Evolutionary conservation across 2,113 vertebrate species (phyloP).

Genomic region (Merops nubicus): DNA sequence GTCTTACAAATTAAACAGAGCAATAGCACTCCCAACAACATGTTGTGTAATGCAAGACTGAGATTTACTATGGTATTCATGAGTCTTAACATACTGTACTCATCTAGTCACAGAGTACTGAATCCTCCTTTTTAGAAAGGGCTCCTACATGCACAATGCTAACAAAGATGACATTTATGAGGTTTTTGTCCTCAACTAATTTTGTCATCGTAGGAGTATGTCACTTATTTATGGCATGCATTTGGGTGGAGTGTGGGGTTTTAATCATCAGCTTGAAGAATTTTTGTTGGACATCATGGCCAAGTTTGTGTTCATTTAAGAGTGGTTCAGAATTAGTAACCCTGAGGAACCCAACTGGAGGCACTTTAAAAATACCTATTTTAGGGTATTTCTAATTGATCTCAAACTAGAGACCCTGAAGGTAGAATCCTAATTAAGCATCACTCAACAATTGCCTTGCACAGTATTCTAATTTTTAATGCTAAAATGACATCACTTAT

Average conservation of each 20-base stretch:
- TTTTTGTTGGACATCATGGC: not conserved
- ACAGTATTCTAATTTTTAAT: not conserved
- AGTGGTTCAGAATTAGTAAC: not conserved
- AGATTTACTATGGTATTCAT: not conserved
- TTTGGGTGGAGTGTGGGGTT: conserved; percentile 24
- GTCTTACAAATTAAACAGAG: not conserved
- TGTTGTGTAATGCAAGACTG: not conserved
- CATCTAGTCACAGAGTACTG: not conserved
- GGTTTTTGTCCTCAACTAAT: conserved; percentile 3
- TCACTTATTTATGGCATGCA: conserved; percentile 39
- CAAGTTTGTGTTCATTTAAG: not conserved
- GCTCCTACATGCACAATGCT: not conserved
- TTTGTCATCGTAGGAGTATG: conserved; percentile 36
- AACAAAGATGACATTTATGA: conserved; percentile 52
- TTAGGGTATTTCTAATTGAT: not conserved
- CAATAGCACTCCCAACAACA: not conserved
- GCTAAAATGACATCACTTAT: not conserved
- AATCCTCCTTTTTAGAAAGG: conserved; percentile 6
- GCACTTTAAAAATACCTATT: not conserved
- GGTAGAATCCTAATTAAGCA: not conserved
- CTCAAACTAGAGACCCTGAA: not conserved
- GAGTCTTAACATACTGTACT: not conserved
- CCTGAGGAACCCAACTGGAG: not conserved
- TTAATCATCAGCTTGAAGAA: not conserved
- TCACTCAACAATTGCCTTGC: not conserved